These are phyloP conservation scores for Aphidius gifuensis DNA, from an alignment of 1,140 invertebrate species.

Conservation along the genomic window DNA sequence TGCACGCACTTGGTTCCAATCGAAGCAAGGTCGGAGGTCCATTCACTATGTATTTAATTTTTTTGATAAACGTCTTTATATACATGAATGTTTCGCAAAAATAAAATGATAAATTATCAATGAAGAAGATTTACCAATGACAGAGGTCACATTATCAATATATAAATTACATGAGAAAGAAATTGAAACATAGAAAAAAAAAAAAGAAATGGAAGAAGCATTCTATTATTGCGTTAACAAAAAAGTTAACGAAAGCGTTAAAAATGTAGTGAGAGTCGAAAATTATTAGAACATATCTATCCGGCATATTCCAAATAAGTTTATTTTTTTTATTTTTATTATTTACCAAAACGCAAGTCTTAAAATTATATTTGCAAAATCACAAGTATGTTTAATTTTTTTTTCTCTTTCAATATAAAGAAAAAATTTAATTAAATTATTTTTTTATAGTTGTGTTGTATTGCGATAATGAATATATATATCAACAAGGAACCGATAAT, in stretches of 20 bases:
- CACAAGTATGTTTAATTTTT: too few relatives aligned
- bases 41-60: constrained; percentile 11
- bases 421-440: too few relatives aligned
- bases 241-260: constrained; percentile 25
- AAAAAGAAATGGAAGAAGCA: constrained; percentile 7
- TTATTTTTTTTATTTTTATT: not conserved
- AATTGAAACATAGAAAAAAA: constrained; percentile 11
- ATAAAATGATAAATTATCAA: too few relatives aligned
- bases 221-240: constrained; percentile 2
- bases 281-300: constrained; percentile 18
- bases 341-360: not conserved
- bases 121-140: not conserved
- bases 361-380: too few relatives aligned
- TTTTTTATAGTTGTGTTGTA: not conserved
- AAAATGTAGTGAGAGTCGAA: constrained; percentile 23
- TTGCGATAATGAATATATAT: not conserved
- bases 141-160: constrained; percentile 10
- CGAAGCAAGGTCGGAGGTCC: constrained; percentile 11
- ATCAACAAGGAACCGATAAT: too few relatives aligned
- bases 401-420: too few relatives aligned
- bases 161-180: constrained; percentile 4
- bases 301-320: constrained; percentile 2
- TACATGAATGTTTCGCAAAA: too few relatives aligned
- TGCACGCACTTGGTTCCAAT: constrained; percentile 1
- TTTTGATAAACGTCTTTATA: not conserved